Evolutionary conservation across 2,888 invertebrate species (phyloP), one percentile per base, ranked within the genome.

Genomic region (Sphinx pinastri): DNA sequence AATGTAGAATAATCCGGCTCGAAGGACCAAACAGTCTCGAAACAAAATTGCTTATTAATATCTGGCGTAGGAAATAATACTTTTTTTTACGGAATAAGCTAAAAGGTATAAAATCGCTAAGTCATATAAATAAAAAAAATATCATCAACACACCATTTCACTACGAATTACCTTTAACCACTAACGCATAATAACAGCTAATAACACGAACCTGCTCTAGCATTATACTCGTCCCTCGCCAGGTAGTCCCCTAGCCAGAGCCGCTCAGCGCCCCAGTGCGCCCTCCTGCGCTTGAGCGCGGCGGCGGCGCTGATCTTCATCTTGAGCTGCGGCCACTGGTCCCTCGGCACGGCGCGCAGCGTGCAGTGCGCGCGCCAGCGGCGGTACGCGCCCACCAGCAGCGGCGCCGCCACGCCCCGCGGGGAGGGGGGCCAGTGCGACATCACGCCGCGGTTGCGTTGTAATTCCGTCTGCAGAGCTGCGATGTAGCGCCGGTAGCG

Each of bases 351-450:
- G 71, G 96, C 96, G 79, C 95, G 94, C n/a, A 99, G 95, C 69
- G 98, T 96, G 95, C 97, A 97, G 90, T 95, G 96, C 0, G 98
- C 99, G 71, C 98, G 94, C 99, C 99, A 99, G 76, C 97, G 94
- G n/a, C 96, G 95, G 83, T 95, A 97, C 14, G 97, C 95, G 3
- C 77, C 85, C 75, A 81, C 82, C 25, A 95, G 87, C 2, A 95
- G 91, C 14, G 96, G 95, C 1, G 96, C 95, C 16, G 94, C 88
- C 63, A 95, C 93, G 0, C 97, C 95, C 0, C 96, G 95, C 31
- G 96, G 95, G 8, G 98, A 96, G 0, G 92, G 87, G 0, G 99
- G 99, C 99, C 99, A 99, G 54, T 93, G 92, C 31, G 68, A 60
- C 63, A 93, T 75, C 2, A 81, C 68, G 73, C 87, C 87, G 73